Evolutionary conservation across 2,113 vertebrate species (phyloP), one percentile per base, ranked within the genome.

Genomic region (Odocoileus hemionus): DNA sequence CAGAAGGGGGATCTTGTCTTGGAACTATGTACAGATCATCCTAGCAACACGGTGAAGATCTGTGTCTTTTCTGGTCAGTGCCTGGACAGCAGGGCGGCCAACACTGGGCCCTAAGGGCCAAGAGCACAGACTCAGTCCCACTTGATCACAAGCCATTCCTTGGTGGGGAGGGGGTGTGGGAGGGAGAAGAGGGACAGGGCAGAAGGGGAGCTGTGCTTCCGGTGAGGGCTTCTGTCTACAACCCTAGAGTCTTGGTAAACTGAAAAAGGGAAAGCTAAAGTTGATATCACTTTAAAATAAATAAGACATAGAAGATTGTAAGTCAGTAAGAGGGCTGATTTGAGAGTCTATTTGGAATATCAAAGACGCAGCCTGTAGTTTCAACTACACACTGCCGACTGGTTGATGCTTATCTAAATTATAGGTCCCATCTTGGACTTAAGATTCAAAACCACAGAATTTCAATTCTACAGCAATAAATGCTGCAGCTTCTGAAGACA

Each of bases 231-330:
- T 80, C 82, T 36, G n/a, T 36, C 7, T 12, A 85, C 30, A 47
- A 19, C 50, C 5, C 3, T 78, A 45, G 33, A 28, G 13, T 78
- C 80, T 39, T 39, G n/a, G 52, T 57, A n/a, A 28, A n/a, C 6
- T 54, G 61, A 61, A 6, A 36, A 13, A 55, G 28, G 70, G 47
- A 39, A 88, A 12, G 12, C 54, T 79, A 10, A 90, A 15, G 8
- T 57, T 28, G 16, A 43, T 60, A 60, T 78, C 8, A 45, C 36
- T 94, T 70, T 96, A 89, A 79, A 57, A 84, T 17, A 67, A 95
- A 58, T 26, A 33, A 89, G 57, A 79, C 1, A 4, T 10, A 58
- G 17, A 39, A 89, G 70, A 54, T 43, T 82, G 19, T 84, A 92
- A 78, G 36, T 80, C 45, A 82, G 30, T 39, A 88, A 76, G 86